Evolutionary conservation across 1,140 invertebrate genomes (phyloP), one percentile per base, ranked within the genome.

Genomic region (Lordiphosa stackelbergi): DNA sequence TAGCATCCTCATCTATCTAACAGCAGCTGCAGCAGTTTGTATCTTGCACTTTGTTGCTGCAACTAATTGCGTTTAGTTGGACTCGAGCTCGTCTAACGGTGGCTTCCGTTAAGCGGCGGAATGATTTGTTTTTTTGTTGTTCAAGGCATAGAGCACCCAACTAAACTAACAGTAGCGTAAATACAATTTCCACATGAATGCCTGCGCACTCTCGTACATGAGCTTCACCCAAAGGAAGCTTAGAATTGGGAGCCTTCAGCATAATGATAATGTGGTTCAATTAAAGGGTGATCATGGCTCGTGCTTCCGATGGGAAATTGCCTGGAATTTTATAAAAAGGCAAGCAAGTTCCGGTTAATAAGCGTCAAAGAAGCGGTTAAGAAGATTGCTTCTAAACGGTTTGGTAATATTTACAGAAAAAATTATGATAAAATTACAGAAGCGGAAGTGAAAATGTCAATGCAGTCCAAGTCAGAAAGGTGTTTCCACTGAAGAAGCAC

Each of bases 11-110:
- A 64, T 24, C 53, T 55, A 59, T 38, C 41, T 36, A n/a, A 40
- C 47, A 40, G 51, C 53, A 47, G 56, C 56, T 41, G 69, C 42
- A 61, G 66, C 75, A 72, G 77, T 81, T 83, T 83, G 77, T 81
- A 24, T 24, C 22, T 77, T 74, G 77, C 74, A 75, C 63, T 81
- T 83, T 83, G 77, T 81, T 81, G 77, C 77, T 83, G 72, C 77
- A 81, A 81, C 77, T 81, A 81, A 81, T 81, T 81, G 75, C 75
- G 71, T 83, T 81, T 81, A 62, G 72, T 62, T 66, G 46, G 71
- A 68, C 73, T 70, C 70, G 68, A 62, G 28, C 61, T 64, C 41
- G 63, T 46, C 66, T 69, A 69, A 69, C 66, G 66, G 66, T 69
- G 53, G 65, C 66, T 69, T 69, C 66, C 66, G 66, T 69, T 69